Base-by-base conservation (phyloP, 2,888 invertebrate species). In the Dynastes grantii region DNA sequence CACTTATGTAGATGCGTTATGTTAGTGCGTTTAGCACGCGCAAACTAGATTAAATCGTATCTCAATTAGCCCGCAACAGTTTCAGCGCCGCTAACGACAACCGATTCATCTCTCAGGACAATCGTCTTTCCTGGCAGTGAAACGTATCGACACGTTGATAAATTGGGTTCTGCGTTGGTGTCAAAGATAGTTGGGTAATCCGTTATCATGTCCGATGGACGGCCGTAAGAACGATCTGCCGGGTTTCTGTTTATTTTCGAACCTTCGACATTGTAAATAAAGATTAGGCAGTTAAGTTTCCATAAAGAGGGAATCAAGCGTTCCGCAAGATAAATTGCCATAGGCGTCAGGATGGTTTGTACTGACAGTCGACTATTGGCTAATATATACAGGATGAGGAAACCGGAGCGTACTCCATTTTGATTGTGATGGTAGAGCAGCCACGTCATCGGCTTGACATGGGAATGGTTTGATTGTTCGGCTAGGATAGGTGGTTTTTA, bases 231-330 rank as follows among this genome's bases (percentile, higher is more conserved):
- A 2, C 45, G 67, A 67, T 49, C 8, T 8, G 55, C 2, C 16
- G 58, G 37, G 40, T 55, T 58, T 58, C 58, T 58, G 73, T 73
- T 73, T 73, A 73, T 73, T 73, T 73, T 58, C 16, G 40, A 55
- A 58, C 32, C 32, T 73, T 53, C 27, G 55, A 58, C 37, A 22
- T 58, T 45, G 27, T 67, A 58, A 58, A 61, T 58, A 73, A 22
- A 61, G 73, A 73, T 58, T 73, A 58, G 37, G 58, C 58, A n/a
- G 58, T 58, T 55, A 58, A 73, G 73, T 73, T 73, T 58, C 22
- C 9, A 58, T 55, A 16, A 40, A 40, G 40, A 9, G 40, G 40
- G 58, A 55, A 22, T 22, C 22, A 4, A 4, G 5, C 5, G 45
- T 45, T 8, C 22, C 45, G 22, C 1, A 27, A 67, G 67, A 67